Percentiles rank a stretch among this genome's conserved stretches.
Evolutionary conservation across 2,113 vertebrate species (phyloP).

Genomic region (Indicator maculatus): DNA sequence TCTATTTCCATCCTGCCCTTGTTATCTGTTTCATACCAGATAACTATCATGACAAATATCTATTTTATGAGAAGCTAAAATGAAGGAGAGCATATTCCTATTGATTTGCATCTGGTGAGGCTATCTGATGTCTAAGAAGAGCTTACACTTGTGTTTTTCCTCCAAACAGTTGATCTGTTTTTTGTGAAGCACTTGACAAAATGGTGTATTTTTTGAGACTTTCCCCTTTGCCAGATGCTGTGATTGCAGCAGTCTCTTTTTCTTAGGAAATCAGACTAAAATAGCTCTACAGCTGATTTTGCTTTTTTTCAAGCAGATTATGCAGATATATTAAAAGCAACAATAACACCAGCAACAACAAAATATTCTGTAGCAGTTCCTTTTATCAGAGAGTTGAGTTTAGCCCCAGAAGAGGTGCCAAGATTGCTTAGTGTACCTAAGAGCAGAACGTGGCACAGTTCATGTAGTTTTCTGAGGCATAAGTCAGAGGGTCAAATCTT

Average conservation of each 20-base stretch:
- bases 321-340: neutral
- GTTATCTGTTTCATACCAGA: neutral
- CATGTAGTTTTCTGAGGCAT: neutral
- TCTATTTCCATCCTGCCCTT: neutral
- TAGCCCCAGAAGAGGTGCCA: neutral
- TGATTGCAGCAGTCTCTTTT: neutral
- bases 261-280: constrained; percentile 5
- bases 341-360: neutral
- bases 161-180: neutral
- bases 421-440: neutral
- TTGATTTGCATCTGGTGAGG: neutral
- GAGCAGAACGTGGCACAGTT: neutral
- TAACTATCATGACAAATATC: neutral
- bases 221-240: constrained; percentile 12
- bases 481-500: neutral
- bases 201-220: neutral
- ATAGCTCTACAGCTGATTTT: neutral
- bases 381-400: neutral
- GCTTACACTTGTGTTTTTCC: neutral
- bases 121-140: neutral
- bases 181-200: neutral
- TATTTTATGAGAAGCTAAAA: neutral
- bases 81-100: neutral
- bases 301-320: neutral
- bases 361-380: neutral